Conservation (phyloP, 2,888 invertebrate species). For the Diabrotica balteata region DNA sequence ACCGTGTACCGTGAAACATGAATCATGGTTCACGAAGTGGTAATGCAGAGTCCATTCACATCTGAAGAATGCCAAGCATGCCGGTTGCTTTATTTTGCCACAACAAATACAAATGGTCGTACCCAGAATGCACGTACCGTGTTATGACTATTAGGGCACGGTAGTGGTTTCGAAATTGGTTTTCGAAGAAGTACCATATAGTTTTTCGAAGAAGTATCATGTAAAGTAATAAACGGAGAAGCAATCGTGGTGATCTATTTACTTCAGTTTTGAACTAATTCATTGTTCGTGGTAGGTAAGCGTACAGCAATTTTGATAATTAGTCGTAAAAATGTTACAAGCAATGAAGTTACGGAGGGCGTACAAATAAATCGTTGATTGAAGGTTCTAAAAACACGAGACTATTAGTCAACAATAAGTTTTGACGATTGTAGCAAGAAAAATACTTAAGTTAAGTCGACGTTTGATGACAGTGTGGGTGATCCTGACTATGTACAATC, state of each 20-base stretch:
- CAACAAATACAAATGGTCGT: conserved; percentile 9
- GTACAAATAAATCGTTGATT: too few relatives aligned
- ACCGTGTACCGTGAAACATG: conserved; percentile 8
- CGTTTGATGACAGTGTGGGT: too few relatives aligned
- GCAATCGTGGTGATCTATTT: background rate
- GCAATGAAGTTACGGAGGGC: too few relatives aligned
- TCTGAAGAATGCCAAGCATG: conserved; percentile 18
- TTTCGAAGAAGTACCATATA: background rate
- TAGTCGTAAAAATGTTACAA: too few relatives aligned
- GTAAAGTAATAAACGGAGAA: background rate
- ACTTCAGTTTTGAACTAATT: too few relatives aligned
- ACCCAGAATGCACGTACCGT: conserved; percentile 4
- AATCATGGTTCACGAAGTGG: conserved; percentile 19
- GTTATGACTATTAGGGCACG: conserved; percentile 1
- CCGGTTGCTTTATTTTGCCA: conserved; percentile 6
- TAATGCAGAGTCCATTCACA: conserved; percentile 21
- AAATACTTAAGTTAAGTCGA: too few relatives aligned
- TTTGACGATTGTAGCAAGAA: too few relatives aligned
- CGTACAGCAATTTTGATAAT: too few relatives aligned
- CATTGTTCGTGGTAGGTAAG: too few relatives aligned
- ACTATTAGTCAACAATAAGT: too few relatives aligned
- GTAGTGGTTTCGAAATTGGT: conserved; percentile 4
- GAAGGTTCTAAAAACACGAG: too few relatives aligned
- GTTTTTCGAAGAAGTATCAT: background rate
- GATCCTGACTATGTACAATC: too few relatives aligned